phyloP scores from a whole-genome alignment of 2,888 invertebrate species.

The Corythucha ciliata region DNA sequence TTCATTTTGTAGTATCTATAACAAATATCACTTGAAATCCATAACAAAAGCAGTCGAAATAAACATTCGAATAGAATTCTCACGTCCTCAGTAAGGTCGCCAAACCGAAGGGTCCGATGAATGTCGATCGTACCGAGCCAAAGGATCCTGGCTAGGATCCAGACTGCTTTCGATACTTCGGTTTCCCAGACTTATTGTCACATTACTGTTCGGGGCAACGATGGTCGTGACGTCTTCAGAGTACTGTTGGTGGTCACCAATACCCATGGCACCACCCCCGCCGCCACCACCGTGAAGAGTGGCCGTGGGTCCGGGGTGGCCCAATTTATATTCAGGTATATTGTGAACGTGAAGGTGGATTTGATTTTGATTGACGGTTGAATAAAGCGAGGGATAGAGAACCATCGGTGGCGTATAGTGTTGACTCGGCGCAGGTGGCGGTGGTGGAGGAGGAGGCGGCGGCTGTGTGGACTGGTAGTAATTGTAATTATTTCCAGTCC shows the following conservation, averaged over 20 bases:
- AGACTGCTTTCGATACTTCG: slow-evolving; percentile 33
- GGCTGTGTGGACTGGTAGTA: slow-evolving; percentile 42
- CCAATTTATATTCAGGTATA: slow-evolving; percentile 28
- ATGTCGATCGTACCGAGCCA: slow-evolving; percentile 36
- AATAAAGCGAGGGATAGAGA: slow-evolving; percentile 66
- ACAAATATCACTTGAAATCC: too few species aligned
- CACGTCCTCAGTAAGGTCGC: slow-evolving; percentile 40
- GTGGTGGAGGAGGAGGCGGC: slow-evolving; percentile 26
- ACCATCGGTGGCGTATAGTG: slow-evolving; percentile 57
- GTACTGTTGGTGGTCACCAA: too few species aligned
- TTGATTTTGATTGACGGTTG: slow-evolving; percentile 78
- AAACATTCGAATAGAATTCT: too few species aligned
- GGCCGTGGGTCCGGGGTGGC: slow-evolving; percentile 15
- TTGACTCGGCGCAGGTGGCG: slow-evolving; percentile 40
- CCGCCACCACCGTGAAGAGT: slow-evolving; percentile 1
- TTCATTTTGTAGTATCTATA: too few species aligned
- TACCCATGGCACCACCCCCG: slow-evolving; percentile 12
- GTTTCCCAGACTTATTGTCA: slow-evolving; percentile 34
- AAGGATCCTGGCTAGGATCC: slow-evolving; percentile 28
- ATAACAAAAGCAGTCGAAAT: too few species aligned
- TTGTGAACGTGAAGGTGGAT: slow-evolving; percentile 68
- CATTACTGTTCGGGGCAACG: slow-evolving; percentile 34
- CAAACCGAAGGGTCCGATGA: slow-evolving; percentile 39
- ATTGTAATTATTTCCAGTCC: slow-evolving; percentile 46
- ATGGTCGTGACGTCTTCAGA: slow-evolving; percentile 34